A percentile compares a stretch with the other conserved stretches of the same genome.
phyloP scores from a whole-genome alignment of 2,888 invertebrate species.

The Spatulosminthurus flaviceps region DNA sequence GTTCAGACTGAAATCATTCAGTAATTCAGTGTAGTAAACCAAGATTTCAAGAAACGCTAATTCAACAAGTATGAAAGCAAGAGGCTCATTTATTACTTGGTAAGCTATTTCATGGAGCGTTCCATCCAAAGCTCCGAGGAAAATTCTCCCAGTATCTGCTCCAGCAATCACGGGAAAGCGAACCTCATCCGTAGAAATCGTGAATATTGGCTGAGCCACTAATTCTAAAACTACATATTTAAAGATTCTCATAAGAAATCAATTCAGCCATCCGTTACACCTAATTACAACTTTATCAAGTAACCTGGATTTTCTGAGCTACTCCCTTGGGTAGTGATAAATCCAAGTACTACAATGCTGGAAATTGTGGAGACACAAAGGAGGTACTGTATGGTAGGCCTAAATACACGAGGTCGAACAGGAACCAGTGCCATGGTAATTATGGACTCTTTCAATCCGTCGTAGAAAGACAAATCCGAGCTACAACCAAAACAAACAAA shows the following conservation, averaged over 20 bases:
- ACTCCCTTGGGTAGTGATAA: constrained; percentile 66
- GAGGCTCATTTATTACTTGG: no score
- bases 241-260: background rate
- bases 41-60: no score
- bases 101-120: constrained; percentile 94
- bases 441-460: constrained; percentile 93
- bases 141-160: constrained; percentile 85
- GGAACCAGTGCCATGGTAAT: constrained; percentile 87
- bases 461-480: constrained; percentile 94
- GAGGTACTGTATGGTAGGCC: constrained; percentile 88
- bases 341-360: constrained; percentile 89
- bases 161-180: constrained; percentile 84
- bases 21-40: background rate
- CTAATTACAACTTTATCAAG: background rate
- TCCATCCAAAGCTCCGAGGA: constrained; percentile 94
- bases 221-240: constrained; percentile 78
- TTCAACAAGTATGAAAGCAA: no score
- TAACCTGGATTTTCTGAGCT: constrained; percentile 33
- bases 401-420: constrained; percentile 89
- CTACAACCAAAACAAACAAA: constrained; percentile 70
- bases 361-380: constrained; percentile 92
- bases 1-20: constrained; percentile 66
- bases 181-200: constrained; percentile 87
- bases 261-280: background rate
- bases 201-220: constrained; percentile 93